Evolutionary conservation across 1,140 invertebrate genomes (phyloP), one percentile per base, ranked within the genome.

Genomic region (Heliothis virescens): DNA sequence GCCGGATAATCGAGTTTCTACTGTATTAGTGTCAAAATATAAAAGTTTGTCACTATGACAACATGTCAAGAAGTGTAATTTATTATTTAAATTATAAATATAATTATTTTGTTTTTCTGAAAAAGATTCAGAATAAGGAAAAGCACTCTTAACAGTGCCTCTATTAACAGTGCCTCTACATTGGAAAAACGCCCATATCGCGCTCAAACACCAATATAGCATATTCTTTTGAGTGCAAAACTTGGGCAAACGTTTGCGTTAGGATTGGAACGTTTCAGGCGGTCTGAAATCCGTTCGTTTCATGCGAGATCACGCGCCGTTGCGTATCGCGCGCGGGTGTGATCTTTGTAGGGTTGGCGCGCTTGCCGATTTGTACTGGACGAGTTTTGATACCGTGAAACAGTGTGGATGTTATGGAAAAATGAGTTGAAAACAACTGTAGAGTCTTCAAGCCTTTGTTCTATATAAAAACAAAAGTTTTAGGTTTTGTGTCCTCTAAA

Each of bases 211-310:
- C 82, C 82, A 85, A 86, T 86, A 88, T 82, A 79, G 82, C 69
- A 83, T 85, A 87, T 90, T 89, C 89, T 89, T 88, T 89, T 85
- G 85, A 87, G 82, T 77, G 82, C 65, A 73, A 83, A 83, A 87
- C 80, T 89, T 83, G 80, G 71, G 87, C 84, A 90, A 90, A 90
- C 89, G 85, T 88, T 89, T 90, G 85, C 85, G 52, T 79, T 89
- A 67, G 86, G 84, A 90, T 87, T 83, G 83, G 76, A 77, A 65
- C 77, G 81, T 85, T 88, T 86, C 82, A 84, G 81, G 80, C 62
- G 74, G 74, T 73, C 82, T 79, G 47, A 90, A 89, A 91, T 87
- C 89, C 87, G 63, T 29, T 16, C 69, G 80, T 79, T 80, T 83
- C 73, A 90, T 91, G 89, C 88, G 83, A 69, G 83, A 79, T 81